Conservation (phyloP, 2,113 vertebrate genomes). For the Festucalex cinctus region DNA sequence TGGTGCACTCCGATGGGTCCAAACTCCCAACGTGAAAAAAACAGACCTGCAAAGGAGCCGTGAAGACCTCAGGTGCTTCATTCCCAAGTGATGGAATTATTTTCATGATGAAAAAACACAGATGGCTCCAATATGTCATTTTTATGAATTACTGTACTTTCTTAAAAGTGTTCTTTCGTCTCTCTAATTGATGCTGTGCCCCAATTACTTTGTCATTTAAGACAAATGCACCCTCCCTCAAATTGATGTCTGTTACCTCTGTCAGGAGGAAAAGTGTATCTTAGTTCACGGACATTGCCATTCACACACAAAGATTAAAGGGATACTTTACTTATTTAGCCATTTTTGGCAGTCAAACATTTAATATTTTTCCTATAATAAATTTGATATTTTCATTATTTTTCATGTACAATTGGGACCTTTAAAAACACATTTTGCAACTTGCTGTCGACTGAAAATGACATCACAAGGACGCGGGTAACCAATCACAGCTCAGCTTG, state of each 20-base stretch:
- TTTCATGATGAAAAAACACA: background rate
- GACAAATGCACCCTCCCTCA: background rate
- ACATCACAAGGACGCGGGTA: too few relatives aligned
- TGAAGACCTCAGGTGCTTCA: constrained; percentile 36
- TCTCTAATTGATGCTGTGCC: background rate
- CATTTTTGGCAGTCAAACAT: too few relatives aligned
- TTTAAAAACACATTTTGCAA: too few relatives aligned
- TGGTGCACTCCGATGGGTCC: constrained; percentile 36
- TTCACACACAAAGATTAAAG: background rate
- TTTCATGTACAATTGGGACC: too few relatives aligned
- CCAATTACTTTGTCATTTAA: background rate
- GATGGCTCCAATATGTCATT: background rate
- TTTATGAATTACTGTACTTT: background rate
- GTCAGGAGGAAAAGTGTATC: background rate
- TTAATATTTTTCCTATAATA: too few relatives aligned
- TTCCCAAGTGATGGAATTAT: background rate
- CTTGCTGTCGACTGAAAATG: too few relatives aligned
- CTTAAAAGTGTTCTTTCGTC: background rate
- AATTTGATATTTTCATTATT: too few relatives aligned
- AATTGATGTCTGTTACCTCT: background rate
- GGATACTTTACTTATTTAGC: too few relatives aligned
- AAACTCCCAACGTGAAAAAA: too few relatives aligned
- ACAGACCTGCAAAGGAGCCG: constrained; percentile 15
- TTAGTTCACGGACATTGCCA: background rate
- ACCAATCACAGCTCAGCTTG: too few relatives aligned